phyloP scores from a whole-genome alignment of 1,140 invertebrate genomes.

The Drosophila grimshawi region DNA sequence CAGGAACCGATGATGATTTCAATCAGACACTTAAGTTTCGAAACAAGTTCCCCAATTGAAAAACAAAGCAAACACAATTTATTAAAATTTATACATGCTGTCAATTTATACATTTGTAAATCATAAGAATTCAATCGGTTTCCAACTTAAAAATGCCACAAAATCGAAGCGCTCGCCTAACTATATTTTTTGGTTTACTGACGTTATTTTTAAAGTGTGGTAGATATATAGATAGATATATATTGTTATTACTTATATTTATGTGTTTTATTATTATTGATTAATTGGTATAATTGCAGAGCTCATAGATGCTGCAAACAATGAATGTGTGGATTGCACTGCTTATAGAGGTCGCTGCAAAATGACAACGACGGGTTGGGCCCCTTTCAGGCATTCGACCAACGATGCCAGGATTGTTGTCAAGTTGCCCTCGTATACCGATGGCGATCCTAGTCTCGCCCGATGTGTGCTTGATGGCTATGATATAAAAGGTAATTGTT shows the following conservation, averaged over 20 bases:
- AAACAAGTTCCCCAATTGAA: no score
- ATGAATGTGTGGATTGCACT: slow-evolving; percentile 9
- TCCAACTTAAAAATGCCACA: no score
- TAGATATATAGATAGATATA: not conserved
- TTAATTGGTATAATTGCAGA: not conserved
- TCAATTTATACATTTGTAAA: not conserved
- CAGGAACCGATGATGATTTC: not conserved
- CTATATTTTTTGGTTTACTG: not conserved
- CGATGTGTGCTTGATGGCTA: not conserved
- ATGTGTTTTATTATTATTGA: no score
- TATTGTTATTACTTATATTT: no score
- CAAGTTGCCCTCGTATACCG: not conserved
- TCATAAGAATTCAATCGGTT: no score
- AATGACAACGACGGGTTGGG: not conserved
- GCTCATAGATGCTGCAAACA: not conserved
- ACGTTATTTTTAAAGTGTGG: not conserved
- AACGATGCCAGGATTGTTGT: not conserved
- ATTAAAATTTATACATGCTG: not conserved
- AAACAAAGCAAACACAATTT: not conserved
- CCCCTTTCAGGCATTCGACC: not conserved
- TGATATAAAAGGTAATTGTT: not conserved
- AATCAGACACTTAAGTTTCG: no score
- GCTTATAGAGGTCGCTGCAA: not conserved
- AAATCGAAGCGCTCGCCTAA: not conserved
- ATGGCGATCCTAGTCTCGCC: not conserved